Evolutionary conservation across 2,113 vertebrate species (phyloP), one percentile per base, ranked within the genome.

Genomic region (Vimba vimba): DNA sequence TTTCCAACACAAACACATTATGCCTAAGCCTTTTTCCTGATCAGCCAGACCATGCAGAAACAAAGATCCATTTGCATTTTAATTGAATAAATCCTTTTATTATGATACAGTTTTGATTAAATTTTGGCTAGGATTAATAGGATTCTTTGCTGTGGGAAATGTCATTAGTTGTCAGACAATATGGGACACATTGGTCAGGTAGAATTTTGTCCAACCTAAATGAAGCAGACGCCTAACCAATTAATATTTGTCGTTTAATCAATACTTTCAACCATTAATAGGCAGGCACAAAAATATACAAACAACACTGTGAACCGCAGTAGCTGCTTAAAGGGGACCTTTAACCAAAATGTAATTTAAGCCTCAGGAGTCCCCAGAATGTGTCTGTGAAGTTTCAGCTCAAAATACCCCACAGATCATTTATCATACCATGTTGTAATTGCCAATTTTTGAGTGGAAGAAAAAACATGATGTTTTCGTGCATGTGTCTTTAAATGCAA

Each of bases 21-120:
- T 19, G 59, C 78, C n/a, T 27, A 36, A 27, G n/a, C n/a, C 60
- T 15, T 77, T 17, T 25, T 59, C 73, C 36, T 55, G 74, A 69
- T 79, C 82, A 62, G 64, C 82, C 21, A 25, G 52, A 79, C 74
- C n/a, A 47, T 36, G 75, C 62, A 43, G 75, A 50, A 79, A 79
- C 82, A 84, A 68, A 83, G 81, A 52, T 39, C 55, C n/a, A 78
- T 87, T 84, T 84, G 82, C 86, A 87, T 87, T 87, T 73, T 87
- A 69, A 87, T 87, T 87, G 74, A 79, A 79, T 78, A 39, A 87
- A 69, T 68, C 62, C 75, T 78, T 84, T 87, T 79, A 77, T 87
- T 77, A 69, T 78, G 50, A 71, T 73, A 71, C 50, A 84, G 57
- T 27, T 74, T 45, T 84, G 75, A 87, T 84, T 47, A 50, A 30